These are phyloP conservation scores for Ariopsis seemanni DNA, from an alignment of 2,113 vertebrate genomes.

Conservation along the genomic window DNA sequence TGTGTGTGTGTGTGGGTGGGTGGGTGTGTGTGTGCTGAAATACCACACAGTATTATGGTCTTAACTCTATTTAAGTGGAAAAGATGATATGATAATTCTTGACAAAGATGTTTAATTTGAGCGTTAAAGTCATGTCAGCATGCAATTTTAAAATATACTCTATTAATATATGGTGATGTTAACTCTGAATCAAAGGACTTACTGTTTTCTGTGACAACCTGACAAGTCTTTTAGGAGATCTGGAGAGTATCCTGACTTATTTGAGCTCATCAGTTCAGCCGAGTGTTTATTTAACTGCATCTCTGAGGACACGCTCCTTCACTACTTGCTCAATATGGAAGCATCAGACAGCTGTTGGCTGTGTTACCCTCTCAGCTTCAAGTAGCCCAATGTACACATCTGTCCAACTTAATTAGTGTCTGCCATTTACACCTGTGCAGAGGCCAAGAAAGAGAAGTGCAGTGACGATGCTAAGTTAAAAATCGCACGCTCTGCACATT, in stretches of 20 bases:
- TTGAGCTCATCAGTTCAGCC: conserved; percentile 23
- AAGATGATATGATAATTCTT: conserved; percentile 45
- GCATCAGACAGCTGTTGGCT: conserved; percentile 29
- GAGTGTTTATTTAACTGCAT: conserved; percentile 30
- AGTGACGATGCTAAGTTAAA: neutral
- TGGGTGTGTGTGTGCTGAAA: conserved; percentile 10
- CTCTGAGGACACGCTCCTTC: conserved; percentile 13
- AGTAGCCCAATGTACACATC: conserved; percentile 30
- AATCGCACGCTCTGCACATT: conserved; percentile 8
- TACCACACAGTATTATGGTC: conserved; percentile 31
- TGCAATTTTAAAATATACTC: conserved; percentile 17
- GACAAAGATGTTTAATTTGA: conserved; percentile 36
- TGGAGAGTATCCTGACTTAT: conserved; percentile 29
- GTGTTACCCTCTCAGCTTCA: conserved; percentile 10
- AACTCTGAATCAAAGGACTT: conserved; percentile 24
- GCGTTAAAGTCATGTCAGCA: neutral
- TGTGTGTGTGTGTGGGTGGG: conserved; percentile 25
- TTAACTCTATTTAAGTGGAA: conserved; percentile 36
- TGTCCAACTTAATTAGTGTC: conserved; percentile 40
- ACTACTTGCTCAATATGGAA: neutral
- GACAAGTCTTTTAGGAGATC: conserved; percentile 29
- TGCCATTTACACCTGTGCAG: conserved; percentile 35
- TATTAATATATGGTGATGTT: conserved; percentile 14
- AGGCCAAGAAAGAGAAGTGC: neutral
- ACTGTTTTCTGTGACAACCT: conserved; percentile 27